Evolutionary conservation across 2,888 invertebrate genomes (phyloP).

Genomic region (Polia nebulosa): DNA sequence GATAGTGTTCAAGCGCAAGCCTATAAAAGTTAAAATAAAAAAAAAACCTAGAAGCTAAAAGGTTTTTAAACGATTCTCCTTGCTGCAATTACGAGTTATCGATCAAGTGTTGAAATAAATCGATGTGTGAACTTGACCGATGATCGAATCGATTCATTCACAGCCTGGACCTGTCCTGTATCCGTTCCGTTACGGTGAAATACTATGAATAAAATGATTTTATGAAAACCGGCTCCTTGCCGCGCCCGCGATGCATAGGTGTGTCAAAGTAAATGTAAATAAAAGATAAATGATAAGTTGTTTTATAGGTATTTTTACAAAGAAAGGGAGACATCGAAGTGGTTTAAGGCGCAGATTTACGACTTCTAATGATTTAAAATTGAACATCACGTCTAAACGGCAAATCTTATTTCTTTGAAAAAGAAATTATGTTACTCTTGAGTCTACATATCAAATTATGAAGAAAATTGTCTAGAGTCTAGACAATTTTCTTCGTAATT

Average conservation of each 20-base stretch:
- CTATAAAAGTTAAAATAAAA: no score
- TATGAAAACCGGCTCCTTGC: slow-evolving; percentile 63
- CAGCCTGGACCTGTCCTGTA: slow-evolving; percentile 72
- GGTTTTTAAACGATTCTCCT: slow-evolving; percentile 48
- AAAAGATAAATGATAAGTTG: slow-evolving; percentile 41
- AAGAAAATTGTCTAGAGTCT: no score
- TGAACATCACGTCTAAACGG: no score
- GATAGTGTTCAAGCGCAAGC: no score
- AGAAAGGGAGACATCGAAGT: slow-evolving; percentile 42
- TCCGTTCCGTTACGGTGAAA: slow-evolving; percentile 76
- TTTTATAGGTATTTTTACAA: slow-evolving; percentile 28
- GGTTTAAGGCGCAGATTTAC: no score
- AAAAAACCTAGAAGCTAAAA: slow-evolving; percentile 52
- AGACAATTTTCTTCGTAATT: no score
- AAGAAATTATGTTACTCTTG: no score
- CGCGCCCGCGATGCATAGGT: slow-evolving; percentile 43
- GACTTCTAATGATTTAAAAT: no score
- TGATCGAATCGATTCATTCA: slow-evolving; percentile 70
- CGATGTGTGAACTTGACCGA: slow-evolving; percentile 74
- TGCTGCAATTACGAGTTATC: slow-evolving; percentile 54
- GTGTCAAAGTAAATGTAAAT: slow-evolving; percentile 61
- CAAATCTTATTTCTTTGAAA: no score
- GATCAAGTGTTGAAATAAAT: slow-evolving; percentile 63
- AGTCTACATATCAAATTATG: no score
- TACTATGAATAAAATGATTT: slow-evolving; percentile 72